Conservation (phyloP, 2,113 vertebrate species). For the Argyrosomus japonicus region DNA sequence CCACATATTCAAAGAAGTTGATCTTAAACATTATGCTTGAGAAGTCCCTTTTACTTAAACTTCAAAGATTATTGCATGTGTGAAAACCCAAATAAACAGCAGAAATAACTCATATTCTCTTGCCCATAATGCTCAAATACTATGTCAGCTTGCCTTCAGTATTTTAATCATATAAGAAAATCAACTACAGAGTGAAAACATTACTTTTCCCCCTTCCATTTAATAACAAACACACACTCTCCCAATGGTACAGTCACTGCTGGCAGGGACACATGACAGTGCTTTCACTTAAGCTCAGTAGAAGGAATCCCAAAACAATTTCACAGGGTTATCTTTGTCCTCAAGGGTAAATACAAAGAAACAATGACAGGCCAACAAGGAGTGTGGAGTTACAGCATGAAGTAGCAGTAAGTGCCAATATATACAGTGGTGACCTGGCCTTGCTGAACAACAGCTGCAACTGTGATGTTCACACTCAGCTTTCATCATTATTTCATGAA, state of each 20-base stretch:
- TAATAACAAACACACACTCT: not conserved
- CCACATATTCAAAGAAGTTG: no score
- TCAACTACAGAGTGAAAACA: not conserved
- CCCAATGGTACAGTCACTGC: not conserved
- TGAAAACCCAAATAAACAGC: no score
- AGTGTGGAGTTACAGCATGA: conserved; percentile 48
- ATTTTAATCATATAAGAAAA: not conserved
- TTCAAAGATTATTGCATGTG: no score
- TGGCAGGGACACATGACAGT: not conserved
- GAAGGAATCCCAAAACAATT: conserved; percentile 67
- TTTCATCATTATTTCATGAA: not conserved
- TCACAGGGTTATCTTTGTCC: conserved; percentile 79
- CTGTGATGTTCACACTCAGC: not conserved
- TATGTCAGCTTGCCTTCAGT: not conserved
- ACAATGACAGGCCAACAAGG: conserved; percentile 51
- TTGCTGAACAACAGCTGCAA: conserved; percentile 39
- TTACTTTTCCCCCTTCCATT: no score
- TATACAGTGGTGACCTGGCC: not conserved
- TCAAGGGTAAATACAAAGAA: conserved; percentile 70
- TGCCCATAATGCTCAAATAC: no score
- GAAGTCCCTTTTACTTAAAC: no score
- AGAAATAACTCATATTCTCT: no score
- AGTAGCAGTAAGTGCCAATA: conserved; percentile 11
- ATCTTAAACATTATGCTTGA: no score
- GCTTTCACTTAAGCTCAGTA: conserved; percentile 34